Base-by-base conservation (phyloP, 1,140 invertebrate species). In the Danaus melanippus region DNA sequence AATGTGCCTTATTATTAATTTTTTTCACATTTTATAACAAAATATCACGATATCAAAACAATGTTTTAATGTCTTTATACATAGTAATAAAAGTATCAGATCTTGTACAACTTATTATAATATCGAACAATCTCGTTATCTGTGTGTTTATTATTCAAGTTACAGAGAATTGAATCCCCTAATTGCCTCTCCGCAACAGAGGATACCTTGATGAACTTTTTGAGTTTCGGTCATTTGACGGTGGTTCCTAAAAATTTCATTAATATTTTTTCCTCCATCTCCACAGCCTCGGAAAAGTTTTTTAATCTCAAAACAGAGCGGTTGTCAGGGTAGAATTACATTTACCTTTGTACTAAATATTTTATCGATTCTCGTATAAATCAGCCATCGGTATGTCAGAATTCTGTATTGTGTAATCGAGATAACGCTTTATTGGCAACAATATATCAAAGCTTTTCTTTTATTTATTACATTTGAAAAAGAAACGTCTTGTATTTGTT, bases 291-390 rank as follows among this genome's bases (percentile, higher is more conserved):
- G 66, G 65, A 58, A 76, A 82, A 79, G 70, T 82, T 82, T 82
- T 82, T 82, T 82, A 82, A 79, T 82, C 75, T 79, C 70, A 78
- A 71, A 61, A 64, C 65, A 32, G 62, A 63, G 56, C 62, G 64
- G 67, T 71, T 74, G 71, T 73, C 70, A 72, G 64, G 66, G 47
- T 56, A 64, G 67, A 72, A 76, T 72, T 71, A 72, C 67, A 73
- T 79, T 79, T 74, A 74, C 68, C 65, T 66, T 55, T 56, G 49
- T 64, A 64, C 63, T 74, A 74, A 77, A 76, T 74, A 69, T 73
- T 68, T 70, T 63, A 68, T 66, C 64, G 55, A 60, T 53, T 55
- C 56, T 47, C 66, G 52, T 69, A 74, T 71, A 77, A 76, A 79
- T 74, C 74, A 69, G 53, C 53, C 48, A 75, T 66, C 53, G 67